Percentiles rank a stretch among this genome's conserved stretches.
Conservation (phyloP, 2,797 vertebrate species). For the Catamblyrhynchus diadema region DNA sequence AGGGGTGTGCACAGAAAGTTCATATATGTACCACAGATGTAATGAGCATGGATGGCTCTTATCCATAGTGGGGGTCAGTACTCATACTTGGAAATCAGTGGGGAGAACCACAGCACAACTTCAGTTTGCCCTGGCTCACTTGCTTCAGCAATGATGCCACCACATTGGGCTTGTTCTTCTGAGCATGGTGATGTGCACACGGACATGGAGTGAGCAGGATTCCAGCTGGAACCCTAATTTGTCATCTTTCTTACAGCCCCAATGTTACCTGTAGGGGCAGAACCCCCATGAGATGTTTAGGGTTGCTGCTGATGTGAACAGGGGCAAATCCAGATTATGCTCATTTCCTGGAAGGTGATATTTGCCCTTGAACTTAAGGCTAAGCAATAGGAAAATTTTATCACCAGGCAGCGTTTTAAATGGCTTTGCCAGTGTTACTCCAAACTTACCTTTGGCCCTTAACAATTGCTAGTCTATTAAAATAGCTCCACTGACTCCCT, state of each 20-base stretch:
- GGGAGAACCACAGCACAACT: not conserved
- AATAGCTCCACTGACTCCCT: not conserved
- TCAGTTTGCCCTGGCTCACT: fast-evolving
- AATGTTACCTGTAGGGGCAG: not conserved
- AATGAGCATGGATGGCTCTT: not conserved
- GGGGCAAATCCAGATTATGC: not conserved
- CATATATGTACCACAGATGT: not conserved
- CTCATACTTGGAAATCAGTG: not conserved
- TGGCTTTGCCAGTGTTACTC: not conserved
- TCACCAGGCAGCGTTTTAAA: not conserved
- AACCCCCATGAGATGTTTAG: not conserved
- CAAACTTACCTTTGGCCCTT: not conserved
- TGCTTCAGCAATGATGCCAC: not conserved
- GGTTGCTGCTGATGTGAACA: not conserved
- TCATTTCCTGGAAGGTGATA: not conserved
- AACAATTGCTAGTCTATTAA: not conserved
- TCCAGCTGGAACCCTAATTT: not conserved
- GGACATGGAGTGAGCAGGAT: not conserved
- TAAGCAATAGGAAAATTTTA: not conserved
- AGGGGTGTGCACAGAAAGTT: not conserved
- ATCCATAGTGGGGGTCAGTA: not conserved
- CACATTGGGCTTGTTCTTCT: not conserved
- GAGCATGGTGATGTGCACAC: not conserved
- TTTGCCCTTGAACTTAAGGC: not conserved
- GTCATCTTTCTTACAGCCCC: not conserved